Evolutionary conservation across 1,140 invertebrate genomes (phyloP).

Genomic region (Phocides pigmalion): DNA sequence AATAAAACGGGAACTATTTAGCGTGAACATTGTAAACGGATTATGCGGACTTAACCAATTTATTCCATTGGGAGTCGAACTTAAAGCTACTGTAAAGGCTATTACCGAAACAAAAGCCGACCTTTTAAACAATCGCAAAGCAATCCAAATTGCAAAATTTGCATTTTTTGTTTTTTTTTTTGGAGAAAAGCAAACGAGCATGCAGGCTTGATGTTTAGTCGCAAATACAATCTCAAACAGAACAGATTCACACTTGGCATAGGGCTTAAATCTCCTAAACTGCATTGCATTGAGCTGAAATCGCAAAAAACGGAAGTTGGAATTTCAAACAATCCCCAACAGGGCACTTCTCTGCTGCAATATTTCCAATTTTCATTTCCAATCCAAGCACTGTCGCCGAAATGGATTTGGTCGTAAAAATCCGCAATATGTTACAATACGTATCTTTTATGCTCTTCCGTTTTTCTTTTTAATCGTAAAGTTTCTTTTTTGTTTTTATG

Average conservation of each 20-base stretch:
- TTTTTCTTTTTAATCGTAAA: constrained; percentile 13
- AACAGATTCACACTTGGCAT: too few species aligned
- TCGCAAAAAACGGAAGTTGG: background rate
- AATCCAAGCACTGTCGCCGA: constrained; percentile 11
- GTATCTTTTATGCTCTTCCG: constrained; percentile 9
- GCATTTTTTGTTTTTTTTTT: too few species aligned
- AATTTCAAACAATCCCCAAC: constrained; percentile 18
- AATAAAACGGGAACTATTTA: too few species aligned
- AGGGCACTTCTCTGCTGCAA: constrained; percentile 17
- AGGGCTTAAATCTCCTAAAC: too few species aligned
- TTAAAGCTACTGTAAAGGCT: background rate
- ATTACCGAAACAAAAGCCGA: background rate
- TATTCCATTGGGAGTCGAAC: too few species aligned
- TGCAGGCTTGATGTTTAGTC: too few species aligned
- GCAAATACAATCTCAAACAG: too few species aligned
- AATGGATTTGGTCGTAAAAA: constrained; percentile 27
- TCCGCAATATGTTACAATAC: constrained; percentile 14
- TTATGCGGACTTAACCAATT: background rate
- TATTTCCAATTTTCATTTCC: constrained; percentile 34
- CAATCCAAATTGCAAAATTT: background rate
- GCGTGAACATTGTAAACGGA: too few species aligned
- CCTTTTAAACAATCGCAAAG: background rate
- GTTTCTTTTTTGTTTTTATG: background rate
- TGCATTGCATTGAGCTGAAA: too few species aligned
- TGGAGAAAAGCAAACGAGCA: too few species aligned